phyloP scores from a whole-genome alignment of 1,140 invertebrate species.

The Metopolophium dirhodum region DNA sequence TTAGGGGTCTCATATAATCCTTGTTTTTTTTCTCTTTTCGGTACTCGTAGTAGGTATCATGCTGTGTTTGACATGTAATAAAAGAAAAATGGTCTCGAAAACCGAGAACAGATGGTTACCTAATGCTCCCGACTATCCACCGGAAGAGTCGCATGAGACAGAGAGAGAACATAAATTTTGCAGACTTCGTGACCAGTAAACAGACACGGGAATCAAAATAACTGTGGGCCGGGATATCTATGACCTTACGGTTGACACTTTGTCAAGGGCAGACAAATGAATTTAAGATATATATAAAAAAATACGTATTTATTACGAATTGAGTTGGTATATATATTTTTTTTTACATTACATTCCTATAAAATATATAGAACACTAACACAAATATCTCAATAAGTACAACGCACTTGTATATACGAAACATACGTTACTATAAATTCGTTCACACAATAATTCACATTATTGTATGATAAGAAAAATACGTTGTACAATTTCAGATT shows the following conservation, averaged over 20 bases:
- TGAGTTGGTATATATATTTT: neutral
- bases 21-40: conserved; percentile 36
- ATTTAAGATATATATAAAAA: conserved; percentile 6
- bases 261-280: conserved; percentile 50
- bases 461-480: neutral
- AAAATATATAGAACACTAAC: neutral
- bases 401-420: neutral
- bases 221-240: conserved; percentile 13
- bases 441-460: neutral
- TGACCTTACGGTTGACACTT: conserved; percentile 42
- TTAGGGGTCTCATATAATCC: conserved; percentile 26
- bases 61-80: conserved; percentile 53
- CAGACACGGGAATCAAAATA: conserved; percentile 55
- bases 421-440: neutral
- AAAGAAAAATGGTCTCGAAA: conserved; percentile 42
- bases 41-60: conserved; percentile 31
- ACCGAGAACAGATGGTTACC: conserved; percentile 45
- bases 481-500: neutral
- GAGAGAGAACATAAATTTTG: conserved; percentile 38
- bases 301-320: conserved; percentile 1
- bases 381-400: neutral
- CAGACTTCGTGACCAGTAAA: conserved; percentile 53
- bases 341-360: neutral
- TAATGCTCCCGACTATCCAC: conserved; percentile 41
- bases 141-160: neutral